These are phyloP conservation scores for Arctopsyche grandis DNA, from an alignment of 1,140 invertebrate genomes.

Conservation along the genomic window DNA sequence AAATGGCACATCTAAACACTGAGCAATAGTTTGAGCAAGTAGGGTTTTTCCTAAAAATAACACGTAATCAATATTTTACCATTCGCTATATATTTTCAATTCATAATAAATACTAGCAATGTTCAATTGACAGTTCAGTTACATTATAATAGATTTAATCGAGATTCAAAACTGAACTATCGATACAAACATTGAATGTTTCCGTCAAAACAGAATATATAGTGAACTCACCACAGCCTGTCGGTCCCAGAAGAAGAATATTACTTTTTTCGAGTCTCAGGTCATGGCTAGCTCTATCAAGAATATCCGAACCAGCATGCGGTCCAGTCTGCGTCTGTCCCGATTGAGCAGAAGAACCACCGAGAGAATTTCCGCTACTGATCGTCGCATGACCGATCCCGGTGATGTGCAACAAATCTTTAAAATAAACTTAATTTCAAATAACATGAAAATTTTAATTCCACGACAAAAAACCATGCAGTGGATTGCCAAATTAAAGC, in stretches of 20 bases:
- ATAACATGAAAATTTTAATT: neutral
- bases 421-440: constrained; percentile 55
- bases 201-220: neutral
- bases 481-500: too few relatives aligned
- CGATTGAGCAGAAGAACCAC: constrained; percentile 56
- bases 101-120: neutral
- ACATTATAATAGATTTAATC: too few relatives aligned
- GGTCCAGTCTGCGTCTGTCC: constrained; percentile 55
- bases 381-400: constrained; percentile 75
- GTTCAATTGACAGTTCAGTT: too few relatives aligned
- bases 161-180: neutral
- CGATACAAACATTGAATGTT: neutral
- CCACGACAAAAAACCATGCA: neutral
- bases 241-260: constrained; percentile 95
- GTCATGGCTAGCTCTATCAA: constrained; percentile 87
- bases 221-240: constrained; percentile 82
- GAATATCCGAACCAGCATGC: constrained; percentile 79
- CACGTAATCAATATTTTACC: constrained; percentile 16
- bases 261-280: constrained; percentile 97
- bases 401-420: constrained; percentile 87
- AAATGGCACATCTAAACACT: constrained; percentile 96
- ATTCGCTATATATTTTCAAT: constrained; percentile 8
- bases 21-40: constrained; percentile 96
- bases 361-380: constrained; percentile 61
- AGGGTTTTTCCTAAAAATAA: constrained; percentile 87